Evolutionary conservation across 1,140 invertebrate species (phyloP), one percentile per base, ranked within the genome.

Genomic region (Pogonus chalceus): DNA sequence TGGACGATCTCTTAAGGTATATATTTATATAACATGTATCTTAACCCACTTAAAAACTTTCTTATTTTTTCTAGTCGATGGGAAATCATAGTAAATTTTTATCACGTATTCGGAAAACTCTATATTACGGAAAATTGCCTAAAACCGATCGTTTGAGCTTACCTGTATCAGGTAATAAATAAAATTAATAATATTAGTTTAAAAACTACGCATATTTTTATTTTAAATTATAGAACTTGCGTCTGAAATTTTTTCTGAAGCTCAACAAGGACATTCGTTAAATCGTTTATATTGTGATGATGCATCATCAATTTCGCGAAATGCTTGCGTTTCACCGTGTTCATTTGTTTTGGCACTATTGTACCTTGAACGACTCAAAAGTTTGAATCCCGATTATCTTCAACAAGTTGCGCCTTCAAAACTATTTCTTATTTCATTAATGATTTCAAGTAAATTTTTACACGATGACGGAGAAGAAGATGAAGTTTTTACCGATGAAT

Each of bases 401-500:
- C 76, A 83, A 62, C 74, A 78, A 67, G 81, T 90, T 23, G 83
- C 87, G 20, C 90, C 92, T 20, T 88, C 89, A 47, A 88, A 96
- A 67, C 76, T 96, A 12, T 96, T 96, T 69, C 77, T 96, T 47
- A 85, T 96, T 51, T 93, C 92, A 53, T 75, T 96, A 81, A 88
- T 97, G 85, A 85, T 96, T 62, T 92, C 92, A 22, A 92, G 89
- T 62, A 97, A 97, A 77, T 96, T 92, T 72, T 75, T 96, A 60
- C 84, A 91, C 68, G 93, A 95, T 67, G 87, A 92, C 69, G 92
- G 92, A 49, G 87, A 90, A 72, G 84, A 89, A 59, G 88, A 90
- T 65, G 87, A 90, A 69, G 88, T 94, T 50, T 86, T 87, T 64
- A 85, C 92, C 64, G 79, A 80, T 52, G 88, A 93, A 74, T 97